Conservation (phyloP, 2,888 invertebrate species). For the Macaria notata region DNA sequence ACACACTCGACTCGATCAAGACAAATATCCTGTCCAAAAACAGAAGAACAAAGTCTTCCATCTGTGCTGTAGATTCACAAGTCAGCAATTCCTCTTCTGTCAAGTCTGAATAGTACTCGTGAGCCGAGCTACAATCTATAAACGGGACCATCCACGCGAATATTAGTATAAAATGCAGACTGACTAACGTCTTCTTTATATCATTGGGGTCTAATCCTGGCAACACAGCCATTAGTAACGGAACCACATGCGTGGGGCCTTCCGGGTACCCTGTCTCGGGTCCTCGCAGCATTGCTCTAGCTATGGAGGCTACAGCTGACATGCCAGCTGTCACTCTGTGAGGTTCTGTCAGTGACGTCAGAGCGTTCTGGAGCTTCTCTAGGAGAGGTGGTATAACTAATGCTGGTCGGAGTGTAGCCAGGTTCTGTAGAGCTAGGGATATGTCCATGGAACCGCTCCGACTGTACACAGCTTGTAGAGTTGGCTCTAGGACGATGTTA, state of each 20-base stretch:
- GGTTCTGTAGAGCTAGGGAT: constrained; percentile 86
- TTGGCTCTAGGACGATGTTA: constrained; percentile 86
- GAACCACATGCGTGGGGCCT: constrained; percentile 91
- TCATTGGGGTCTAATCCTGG: constrained; percentile 97
- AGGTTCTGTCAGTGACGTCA: constrained; percentile 94
- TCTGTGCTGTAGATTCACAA: constrained; percentile 91
- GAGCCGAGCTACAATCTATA: constrained; percentile 92
- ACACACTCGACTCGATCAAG: constrained; percentile 86
- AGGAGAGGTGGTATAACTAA: constrained; percentile 91
- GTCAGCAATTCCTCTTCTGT: constrained; percentile 89
- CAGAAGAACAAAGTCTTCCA: constrained; percentile 94
- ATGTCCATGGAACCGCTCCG: constrained; percentile 85
- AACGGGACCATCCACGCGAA: constrained; percentile 90
- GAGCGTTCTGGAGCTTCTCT: constrained; percentile 89
- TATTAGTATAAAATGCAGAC: constrained; percentile 90
- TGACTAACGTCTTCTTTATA: constrained; percentile 87
- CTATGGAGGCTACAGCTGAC: constrained; percentile 86
- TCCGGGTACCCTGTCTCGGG: constrained; percentile 84
- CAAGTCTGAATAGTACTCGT: constrained; percentile 84
- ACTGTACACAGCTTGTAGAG: constrained; percentile 90
- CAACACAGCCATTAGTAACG: constrained; percentile 89
- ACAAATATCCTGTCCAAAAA: constrained; percentile 90
- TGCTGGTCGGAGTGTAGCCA: constrained; percentile 91
- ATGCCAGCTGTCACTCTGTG: constrained; percentile 90
- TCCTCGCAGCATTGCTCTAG: constrained; percentile 84